Evolutionary conservation across 2,888 invertebrate species (phyloP).

Genomic region (Drosophila eohydei): DNA sequence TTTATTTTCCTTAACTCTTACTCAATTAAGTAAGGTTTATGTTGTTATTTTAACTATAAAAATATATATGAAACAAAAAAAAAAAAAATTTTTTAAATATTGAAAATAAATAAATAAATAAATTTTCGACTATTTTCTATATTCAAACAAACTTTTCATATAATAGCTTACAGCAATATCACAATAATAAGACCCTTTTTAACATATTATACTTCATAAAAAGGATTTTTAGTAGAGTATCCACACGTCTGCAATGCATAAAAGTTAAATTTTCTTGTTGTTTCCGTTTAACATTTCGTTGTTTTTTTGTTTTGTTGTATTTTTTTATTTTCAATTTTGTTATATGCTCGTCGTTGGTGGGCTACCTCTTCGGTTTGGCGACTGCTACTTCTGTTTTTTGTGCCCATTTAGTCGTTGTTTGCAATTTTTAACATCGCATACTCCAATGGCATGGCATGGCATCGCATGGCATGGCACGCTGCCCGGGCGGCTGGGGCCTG

Average conservation of each 20-base stretch:
- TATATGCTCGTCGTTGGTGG: conserved; percentile 48
- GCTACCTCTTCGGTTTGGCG: conserved; percentile 36
- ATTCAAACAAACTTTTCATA: no score
- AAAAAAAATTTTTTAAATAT: no score
- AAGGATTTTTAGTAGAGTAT: conserved; percentile 9
- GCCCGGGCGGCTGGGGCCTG: conserved; percentile 11
- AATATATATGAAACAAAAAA: no score
- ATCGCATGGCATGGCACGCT: conserved; percentile 7
- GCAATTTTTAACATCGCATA: conserved; percentile 71
- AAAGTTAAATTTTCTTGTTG: conserved; percentile 20
- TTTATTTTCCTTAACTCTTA: no score
- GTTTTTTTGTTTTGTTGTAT: conserved; percentile 16
- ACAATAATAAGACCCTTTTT: background rate
- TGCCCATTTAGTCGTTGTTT: conserved; percentile 75
- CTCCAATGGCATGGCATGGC: conserved; percentile 48
- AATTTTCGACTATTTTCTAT: no score
- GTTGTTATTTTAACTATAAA: no score
- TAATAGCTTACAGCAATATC: no score
- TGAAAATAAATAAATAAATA: no score
- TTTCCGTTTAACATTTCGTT: conserved; percentile 20
- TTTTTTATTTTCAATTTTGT: conserved; percentile 66
- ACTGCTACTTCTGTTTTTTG: conserved; percentile 60
- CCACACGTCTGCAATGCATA: background rate
- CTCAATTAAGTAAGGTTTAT: no score
- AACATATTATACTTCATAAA: background rate